phyloP scores from a whole-genome alignment of 2,113 vertebrate species.

The Orientallactaga bullata region DNA sequence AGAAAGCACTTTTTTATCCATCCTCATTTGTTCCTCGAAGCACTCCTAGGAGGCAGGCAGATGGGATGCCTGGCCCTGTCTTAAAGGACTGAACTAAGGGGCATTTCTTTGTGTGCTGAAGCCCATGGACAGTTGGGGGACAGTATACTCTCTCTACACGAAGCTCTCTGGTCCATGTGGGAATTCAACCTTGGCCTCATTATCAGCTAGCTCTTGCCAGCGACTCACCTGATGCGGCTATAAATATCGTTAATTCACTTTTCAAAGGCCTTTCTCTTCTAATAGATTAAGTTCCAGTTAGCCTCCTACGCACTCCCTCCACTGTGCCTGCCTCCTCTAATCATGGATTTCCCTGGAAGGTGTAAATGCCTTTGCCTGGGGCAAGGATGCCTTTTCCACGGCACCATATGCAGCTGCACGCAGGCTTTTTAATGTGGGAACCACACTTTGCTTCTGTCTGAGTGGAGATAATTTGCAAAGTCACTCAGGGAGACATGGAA shows the following conservation, averaged over 20 bases:
- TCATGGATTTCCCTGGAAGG: slow-evolving; percentile 76
- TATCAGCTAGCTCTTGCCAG: slow-evolving; percentile 50
- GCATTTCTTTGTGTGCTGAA: background rate
- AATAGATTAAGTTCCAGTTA: slow-evolving; percentile 73
- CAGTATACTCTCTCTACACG: background rate
- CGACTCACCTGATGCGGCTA: slow-evolving; percentile 58
- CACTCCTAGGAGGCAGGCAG: background rate
- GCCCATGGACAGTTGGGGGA: background rate
- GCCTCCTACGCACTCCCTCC: slow-evolving; percentile 40
- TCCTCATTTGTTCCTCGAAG: background rate
- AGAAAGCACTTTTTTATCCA: slow-evolving; percentile 8
- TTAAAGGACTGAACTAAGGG: slow-evolving; percentile 12
- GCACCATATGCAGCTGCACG: background rate
- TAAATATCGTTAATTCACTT: slow-evolving; percentile 76
- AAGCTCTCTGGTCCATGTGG: slow-evolving; percentile 36
- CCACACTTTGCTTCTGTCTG: slow-evolving; percentile 33
- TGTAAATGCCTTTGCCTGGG: slow-evolving; percentile 78
- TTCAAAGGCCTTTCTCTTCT: slow-evolving; percentile 78
- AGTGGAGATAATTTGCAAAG: slow-evolving; percentile 62
- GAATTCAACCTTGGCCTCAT: slow-evolving; percentile 78
- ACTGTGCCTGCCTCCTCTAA: slow-evolving; percentile 64
- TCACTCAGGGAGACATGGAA: slow-evolving; percentile 9
- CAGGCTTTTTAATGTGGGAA: background rate
- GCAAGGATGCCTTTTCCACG: slow-evolving; percentile 75
- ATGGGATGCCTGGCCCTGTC: background rate